A percentile compares a stretch with the other conserved stretches of the same genome.
Evolutionary conservation across 2,888 invertebrate species (phyloP).

Genomic region (Criorhina ranunculi): DNA sequence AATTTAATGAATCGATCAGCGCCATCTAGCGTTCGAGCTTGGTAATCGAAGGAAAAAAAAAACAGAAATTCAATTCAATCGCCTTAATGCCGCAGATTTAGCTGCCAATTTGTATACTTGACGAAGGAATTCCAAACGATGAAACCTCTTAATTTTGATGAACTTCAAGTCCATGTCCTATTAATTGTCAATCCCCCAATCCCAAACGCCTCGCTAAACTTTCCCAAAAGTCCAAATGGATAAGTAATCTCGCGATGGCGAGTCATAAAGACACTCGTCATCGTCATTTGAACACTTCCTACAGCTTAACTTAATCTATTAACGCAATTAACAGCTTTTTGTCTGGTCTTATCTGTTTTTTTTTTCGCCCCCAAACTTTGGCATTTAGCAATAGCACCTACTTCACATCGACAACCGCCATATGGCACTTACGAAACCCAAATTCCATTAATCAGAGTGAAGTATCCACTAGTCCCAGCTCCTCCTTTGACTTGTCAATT

Average conservation of each 20-base stretch:
- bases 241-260: not conserved
- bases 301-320: constrained; percentile 8
- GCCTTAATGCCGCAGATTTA: too few relatives aligned
- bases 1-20: too few relatives aligned
- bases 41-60: too few relatives aligned
- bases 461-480: not conserved
- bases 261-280: constrained; percentile 2
- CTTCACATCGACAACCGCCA: not conserved
- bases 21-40: too few relatives aligned
- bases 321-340: constrained; percentile 9
- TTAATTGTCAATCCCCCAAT: too few relatives aligned
- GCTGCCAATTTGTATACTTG: too few relatives aligned
- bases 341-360: not conserved
- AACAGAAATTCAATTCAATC: too few relatives aligned
- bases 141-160: too few relatives aligned
- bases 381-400: constrained; percentile 7
- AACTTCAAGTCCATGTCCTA: too few relatives aligned
- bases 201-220: not conserved
- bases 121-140: too few relatives aligned
- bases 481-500: constrained; percentile 17
- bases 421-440: constrained; percentile 10
- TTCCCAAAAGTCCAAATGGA: not conserved
- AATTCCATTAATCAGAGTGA: constrained; percentile 35
- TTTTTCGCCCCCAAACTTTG: not conserved
- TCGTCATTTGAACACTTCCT: not conserved